Base-by-base conservation (phyloP, 2,797 vertebrate genomes). In the Parauchenoglanis ngamensis region DNA sequence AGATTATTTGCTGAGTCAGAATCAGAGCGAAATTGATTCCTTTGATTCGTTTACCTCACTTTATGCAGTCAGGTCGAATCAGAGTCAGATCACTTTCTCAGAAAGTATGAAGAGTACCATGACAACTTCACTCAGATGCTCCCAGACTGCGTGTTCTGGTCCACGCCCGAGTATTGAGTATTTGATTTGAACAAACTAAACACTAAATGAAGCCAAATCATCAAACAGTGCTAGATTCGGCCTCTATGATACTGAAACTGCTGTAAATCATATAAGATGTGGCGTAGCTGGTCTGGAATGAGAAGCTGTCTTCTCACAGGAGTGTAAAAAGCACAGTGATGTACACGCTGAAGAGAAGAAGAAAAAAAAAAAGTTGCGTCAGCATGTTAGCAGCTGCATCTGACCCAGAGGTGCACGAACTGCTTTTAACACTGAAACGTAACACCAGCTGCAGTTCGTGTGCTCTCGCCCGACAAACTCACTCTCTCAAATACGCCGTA, bases 371-470 rank as follows among this genome's bases (percentile, higher is more conserved):
- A 59, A 46, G 35, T 2, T 25, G 49, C 49, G 72, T 63, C 31
- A 10, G 63, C 54, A 85, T 85, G n/a, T 70, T 56, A 67, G n/a
- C 82, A 87, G 61, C 63, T 79, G 25, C 40, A 52, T 77, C 19
- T 72, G 11, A 73, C 0, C 87, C 86, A 2, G n/a, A 73, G 78
- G 40, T 63, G 54, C 10, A 49, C n/a, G 67, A 72, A 56, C 78
- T 75, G 67, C 72, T 79, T 75, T 82, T 78, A 31, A 61, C 86
- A 63, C 28, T 61, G 21, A 35, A 28, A 19, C 77, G 57, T 57
- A 79, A 79, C 31, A 59, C 77, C 77, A 40, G 52, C 15, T 59
- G 31, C 28, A 25, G 31, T 40, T 23, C 11, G 7, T 25, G 3
- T 11, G 31, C 68, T 35, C 49, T 85, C 76, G 52, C 35, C 40